Percentiles rank a stretch among this genome's conserved stretches.
These are phyloP conservation scores for Anisognathus igniventris DNA, from an alignment of 2,797 vertebrate genomes.

Conservation along the genomic window DNA sequence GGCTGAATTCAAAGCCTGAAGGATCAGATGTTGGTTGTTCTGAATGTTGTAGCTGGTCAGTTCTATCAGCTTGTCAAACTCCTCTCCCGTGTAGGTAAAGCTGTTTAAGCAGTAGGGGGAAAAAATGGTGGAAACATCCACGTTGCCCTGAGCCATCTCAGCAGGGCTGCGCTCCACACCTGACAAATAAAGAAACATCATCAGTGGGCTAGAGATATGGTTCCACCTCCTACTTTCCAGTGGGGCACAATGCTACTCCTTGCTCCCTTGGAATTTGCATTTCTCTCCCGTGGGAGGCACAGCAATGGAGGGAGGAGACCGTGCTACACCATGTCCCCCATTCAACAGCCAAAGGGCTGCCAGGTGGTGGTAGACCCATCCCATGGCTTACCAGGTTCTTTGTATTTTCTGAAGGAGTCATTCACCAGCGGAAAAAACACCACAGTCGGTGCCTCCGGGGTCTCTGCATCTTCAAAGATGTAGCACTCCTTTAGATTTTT, in stretches of 20 bases:
- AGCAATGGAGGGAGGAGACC: background rate
- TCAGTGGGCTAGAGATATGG: background rate
- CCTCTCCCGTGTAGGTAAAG: constrained; percentile 70
- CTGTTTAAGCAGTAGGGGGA: constrained; percentile 77
- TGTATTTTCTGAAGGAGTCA: constrained; percentile 78
- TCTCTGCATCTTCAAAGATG: constrained; percentile 72
- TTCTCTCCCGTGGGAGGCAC: background rate
- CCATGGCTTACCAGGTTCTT: constrained; percentile 76
- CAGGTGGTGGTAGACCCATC: background rate
- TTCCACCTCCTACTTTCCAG: background rate
- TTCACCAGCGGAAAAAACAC: constrained; percentile 83
- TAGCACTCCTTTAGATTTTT: constrained; percentile 81
- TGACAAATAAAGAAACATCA: background rate
- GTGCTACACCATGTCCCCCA: fast-evolving
- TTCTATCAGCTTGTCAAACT: constrained; percentile 77
- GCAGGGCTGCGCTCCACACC: constrained; percentile 67
- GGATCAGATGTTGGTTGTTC: constrained; percentile 77
- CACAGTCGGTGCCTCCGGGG: constrained; percentile 72
- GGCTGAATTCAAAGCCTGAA: constrained; percentile 67
- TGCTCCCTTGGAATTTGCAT: fast-evolving
- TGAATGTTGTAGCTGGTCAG: constrained; percentile 81
- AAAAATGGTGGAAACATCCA: constrained; percentile 72
- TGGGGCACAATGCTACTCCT: fast-evolving
- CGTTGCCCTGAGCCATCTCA: constrained; percentile 74
- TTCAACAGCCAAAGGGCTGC: background rate